phyloP scores from a whole-genome alignment of 2,888 invertebrate species.

The Dichetophora obliterata region DNA sequence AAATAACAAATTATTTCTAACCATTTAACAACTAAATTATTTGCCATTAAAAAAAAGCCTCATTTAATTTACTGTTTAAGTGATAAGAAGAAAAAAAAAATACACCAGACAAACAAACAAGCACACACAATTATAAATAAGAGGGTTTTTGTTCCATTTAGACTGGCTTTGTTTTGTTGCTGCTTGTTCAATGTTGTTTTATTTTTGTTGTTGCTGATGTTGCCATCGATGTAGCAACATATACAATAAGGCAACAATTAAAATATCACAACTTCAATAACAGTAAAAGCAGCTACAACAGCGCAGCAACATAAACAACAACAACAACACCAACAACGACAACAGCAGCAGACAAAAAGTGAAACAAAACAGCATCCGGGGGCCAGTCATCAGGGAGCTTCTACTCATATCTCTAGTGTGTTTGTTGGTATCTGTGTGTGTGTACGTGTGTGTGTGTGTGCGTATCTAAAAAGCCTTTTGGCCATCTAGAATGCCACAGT shows the following conservation, averaged over 20 bases:
- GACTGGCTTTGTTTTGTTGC: too few species aligned
- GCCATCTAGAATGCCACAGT: background rate
- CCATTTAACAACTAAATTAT: constrained; percentile 9
- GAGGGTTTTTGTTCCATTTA: too few species aligned
- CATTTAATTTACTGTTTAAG: constrained; percentile 7
- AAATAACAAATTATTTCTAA: background rate
- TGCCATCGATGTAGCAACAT: background rate
- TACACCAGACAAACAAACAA: background rate
- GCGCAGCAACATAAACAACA: background rate
- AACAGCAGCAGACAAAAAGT: background rate
- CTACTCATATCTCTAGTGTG: background rate
- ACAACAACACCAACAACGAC: background rate
- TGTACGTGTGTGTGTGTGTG: background rate
- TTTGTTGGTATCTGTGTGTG: background rate
- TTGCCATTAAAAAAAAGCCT: constrained; percentile 20
- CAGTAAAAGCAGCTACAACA: background rate
- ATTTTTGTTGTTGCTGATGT: too few species aligned
- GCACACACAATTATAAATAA: too few species aligned
- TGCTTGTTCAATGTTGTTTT: too few species aligned
- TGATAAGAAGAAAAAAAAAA: background rate
- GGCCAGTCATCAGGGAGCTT: background rate
- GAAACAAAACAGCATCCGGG: background rate
- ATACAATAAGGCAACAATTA: constrained; percentile 5
- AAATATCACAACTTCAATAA: constrained; percentile 21
- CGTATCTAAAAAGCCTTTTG: constrained; percentile 24